phyloP scores from a whole-genome alignment of 2,888 invertebrate species.

The Acleris emargana region DNA sequence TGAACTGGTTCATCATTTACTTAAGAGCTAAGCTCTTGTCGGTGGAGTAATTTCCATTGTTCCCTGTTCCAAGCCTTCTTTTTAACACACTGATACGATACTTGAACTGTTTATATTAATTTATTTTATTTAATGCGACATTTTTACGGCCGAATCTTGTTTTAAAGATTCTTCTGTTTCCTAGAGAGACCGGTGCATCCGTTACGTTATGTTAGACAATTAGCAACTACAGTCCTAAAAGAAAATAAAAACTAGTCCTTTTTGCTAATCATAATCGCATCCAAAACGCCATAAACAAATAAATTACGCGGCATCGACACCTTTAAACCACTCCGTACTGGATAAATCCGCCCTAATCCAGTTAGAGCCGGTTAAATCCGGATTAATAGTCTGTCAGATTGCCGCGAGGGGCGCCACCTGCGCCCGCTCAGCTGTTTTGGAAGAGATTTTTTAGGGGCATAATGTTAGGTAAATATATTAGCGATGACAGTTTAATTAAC shows the following conservation, averaged over 20 bases:
- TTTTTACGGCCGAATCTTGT: no score
- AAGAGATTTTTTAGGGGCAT: constrained; percentile 38
- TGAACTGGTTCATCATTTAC: no score
- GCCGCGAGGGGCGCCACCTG: constrained; percentile 74
- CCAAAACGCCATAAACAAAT: constrained; percentile 34
- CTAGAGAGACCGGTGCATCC: no score
- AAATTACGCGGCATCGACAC: constrained; percentile 44
- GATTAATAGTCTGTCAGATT: constrained; percentile 83
- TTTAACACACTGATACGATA: no score
- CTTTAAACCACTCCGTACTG: constrained; percentile 65
- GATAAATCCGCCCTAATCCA: constrained; percentile 68
- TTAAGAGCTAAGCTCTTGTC: no score
- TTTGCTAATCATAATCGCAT: not conserved
- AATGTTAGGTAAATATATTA: constrained; percentile 11
- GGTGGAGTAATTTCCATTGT: no score
- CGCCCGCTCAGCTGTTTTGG: constrained; percentile 48
- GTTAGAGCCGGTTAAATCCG: constrained; percentile 70
- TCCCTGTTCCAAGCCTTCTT: no score
- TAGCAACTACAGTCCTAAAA: no score
- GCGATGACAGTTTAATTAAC: constrained; percentile 2
- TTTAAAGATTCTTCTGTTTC: no score
- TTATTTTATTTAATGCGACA: no score
- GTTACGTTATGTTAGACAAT: no score
- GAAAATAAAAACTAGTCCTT: not conserved
- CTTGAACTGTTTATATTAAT: no score